Conservation (phyloP, 2,797 vertebrate species). For the Sebastes itinus region DNA sequence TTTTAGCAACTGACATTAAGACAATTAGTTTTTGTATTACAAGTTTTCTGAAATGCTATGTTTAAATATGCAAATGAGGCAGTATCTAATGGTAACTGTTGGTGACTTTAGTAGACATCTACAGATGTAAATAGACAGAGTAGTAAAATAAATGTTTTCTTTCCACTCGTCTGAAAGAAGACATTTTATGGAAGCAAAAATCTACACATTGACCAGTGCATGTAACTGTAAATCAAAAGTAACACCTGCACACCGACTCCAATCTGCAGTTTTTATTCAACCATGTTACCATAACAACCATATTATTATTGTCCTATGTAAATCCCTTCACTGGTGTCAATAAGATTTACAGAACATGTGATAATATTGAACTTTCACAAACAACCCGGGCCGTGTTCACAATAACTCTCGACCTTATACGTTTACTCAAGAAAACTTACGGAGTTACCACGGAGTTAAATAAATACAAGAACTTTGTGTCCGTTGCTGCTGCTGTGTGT, state of each 20-base stretch:
- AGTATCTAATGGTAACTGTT: too few species aligned
- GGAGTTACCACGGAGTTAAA: not conserved
- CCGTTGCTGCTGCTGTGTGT: not conserved
- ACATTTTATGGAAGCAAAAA: too few species aligned
- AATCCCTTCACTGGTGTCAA: not conserved
- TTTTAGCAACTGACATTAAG: too few species aligned
- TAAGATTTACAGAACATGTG: not conserved
- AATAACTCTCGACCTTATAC: conserved; percentile 4
- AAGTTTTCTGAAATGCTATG: too few species aligned
- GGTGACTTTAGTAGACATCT: too few species aligned
- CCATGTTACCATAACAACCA: not conserved
- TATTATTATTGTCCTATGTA: not conserved
- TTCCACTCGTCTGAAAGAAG: too few species aligned
- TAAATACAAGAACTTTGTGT: not conserved
- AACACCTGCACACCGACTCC: not conserved
- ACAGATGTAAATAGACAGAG: too few species aligned
- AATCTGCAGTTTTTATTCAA: not conserved
- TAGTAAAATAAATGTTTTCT: too few species aligned
- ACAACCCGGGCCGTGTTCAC: conserved; percentile 1
- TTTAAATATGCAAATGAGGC: too few species aligned
- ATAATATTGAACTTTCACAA: not conserved
- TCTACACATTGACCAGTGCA: too few species aligned
- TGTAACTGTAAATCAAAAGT: not conserved
- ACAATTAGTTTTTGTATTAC: too few species aligned
- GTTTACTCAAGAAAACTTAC: not conserved